Conservation (phyloP, 2,888 invertebrate species). For the Sceliomorpha sp. region DNA sequence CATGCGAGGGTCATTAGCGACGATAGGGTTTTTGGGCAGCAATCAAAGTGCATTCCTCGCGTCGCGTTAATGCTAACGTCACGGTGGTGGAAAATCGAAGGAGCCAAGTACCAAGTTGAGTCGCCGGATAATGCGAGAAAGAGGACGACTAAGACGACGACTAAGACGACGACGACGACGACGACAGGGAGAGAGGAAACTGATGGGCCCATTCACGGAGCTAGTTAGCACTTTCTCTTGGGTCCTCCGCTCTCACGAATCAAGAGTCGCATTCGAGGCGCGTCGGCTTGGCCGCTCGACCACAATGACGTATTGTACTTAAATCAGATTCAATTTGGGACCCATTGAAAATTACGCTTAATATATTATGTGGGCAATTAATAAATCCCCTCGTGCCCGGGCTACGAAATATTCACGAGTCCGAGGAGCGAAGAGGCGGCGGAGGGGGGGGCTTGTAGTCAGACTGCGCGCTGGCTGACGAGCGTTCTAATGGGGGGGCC, state of each 20-base stretch:
- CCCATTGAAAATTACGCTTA: conserved; percentile 80
- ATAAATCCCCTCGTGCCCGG: too few relatives aligned
- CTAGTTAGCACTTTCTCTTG: conserved; percentile 77
- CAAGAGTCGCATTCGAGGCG: conserved; percentile 72
- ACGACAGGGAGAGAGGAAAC: conserved; percentile 3
- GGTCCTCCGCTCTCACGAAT: conserved; percentile 66
- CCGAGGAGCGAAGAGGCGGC: conserved; percentile 8
- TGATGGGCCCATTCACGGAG: conserved; percentile 61
- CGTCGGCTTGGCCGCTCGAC: conserved; percentile 51
- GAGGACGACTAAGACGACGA: neutral
- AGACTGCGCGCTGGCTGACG: conserved; percentile 37
- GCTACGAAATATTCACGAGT: conserved; percentile 33
- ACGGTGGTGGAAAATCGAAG: conserved; percentile 26
- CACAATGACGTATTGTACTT: conserved; percentile 79
- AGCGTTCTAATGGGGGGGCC: conserved; percentile 58
- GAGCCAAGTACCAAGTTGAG: neutral
- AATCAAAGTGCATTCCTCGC: conserved; percentile 72
- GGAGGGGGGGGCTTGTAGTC: neutral
- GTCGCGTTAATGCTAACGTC: conserved; percentile 65
- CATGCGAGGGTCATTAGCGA: conserved; percentile 7
- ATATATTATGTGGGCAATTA: conserved; percentile 80
- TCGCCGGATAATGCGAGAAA: too few relatives aligned
- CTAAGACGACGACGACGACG: conserved; percentile 3
- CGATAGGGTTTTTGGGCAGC: conserved; percentile 48
- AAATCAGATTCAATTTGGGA: conserved; percentile 80